A percentile compares a stretch with the other conserved stretches of the same genome.
Evolutionary conservation across 2,797 vertebrate species (phyloP).

Genomic region (Rachycentron canadum): DNA sequence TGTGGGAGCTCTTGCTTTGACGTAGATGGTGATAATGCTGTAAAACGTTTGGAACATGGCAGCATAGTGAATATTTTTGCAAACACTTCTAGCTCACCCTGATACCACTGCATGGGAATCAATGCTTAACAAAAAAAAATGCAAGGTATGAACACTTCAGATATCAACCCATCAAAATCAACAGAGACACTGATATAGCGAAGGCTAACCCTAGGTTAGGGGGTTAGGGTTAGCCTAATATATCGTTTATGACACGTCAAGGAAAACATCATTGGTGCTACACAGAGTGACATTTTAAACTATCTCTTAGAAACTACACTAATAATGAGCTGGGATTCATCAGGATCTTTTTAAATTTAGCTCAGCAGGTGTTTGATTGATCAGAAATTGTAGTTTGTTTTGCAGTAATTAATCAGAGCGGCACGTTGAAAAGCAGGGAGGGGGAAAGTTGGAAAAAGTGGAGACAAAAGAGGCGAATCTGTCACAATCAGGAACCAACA

Average conservation of each 20-base stretch:
- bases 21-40: neutral
- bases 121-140: neutral
- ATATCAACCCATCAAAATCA: neutral
- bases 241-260: neutral
- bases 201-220: too few relatives aligned
- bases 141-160: neutral
- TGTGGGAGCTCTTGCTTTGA: neutral
- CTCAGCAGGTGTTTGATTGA: conserved; percentile 3
- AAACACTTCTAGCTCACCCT: too few relatives aligned
- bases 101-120: neutral
- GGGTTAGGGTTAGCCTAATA: too few relatives aligned
- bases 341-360: neutral
- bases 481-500: neutral
- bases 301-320: neutral
- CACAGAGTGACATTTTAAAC: neutral
- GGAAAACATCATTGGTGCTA: neutral
- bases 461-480: neutral
- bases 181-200: too few relatives aligned
- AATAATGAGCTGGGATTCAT: neutral
- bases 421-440: neutral
- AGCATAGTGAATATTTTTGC: neutral
- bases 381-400: neutral
- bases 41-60: neutral
- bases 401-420: neutral
- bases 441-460: neutral